Percentiles rank a stretch among this genome's conserved stretches.
phyloP scores from a whole-genome alignment of 30 jellyfish, hydroid and myxozoan genomes.

The Cassiopea andromeda region DNA sequence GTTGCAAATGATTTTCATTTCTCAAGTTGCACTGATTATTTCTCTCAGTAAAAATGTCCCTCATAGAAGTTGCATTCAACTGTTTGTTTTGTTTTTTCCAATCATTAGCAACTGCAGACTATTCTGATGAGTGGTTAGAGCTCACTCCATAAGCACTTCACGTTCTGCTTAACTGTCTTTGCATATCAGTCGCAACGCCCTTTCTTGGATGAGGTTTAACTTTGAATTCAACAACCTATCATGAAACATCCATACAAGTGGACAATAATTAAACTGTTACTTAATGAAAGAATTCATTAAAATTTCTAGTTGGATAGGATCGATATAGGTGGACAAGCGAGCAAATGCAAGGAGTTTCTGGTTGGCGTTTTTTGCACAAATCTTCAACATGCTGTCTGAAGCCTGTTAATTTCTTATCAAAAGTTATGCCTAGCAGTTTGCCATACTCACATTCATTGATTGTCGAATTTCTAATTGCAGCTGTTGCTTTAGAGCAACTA shows the following conservation, averaged over 20 bases:
- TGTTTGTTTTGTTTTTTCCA: neutral
- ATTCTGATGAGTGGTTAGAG: neutral
- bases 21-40: constrained; percentile 24
- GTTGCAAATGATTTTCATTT: constrained; percentile 40
- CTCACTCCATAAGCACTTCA: neutral
- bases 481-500: constrained; percentile 42
- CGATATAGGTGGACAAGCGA: constrained; percentile 34
- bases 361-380: constrained; percentile 38
- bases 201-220: neutral
- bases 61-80: neutral
- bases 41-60: neutral
- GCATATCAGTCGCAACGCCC: neutral
- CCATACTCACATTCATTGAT: constrained; percentile 42
- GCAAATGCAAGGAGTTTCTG: constrained; percentile 3
- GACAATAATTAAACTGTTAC: constrained; percentile 39
- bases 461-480: constrained; percentile 24
- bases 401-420: constrained; percentile 49
- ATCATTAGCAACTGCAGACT: constrained; percentile 25
- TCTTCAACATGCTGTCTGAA: constrained; percentile 51
- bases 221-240: neutral
- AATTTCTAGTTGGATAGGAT: constrained; percentile 19
- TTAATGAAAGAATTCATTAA: constrained; percentile 14
- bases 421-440: constrained; percentile 33
- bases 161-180: neutral
- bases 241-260: constrained; percentile 24